Evolutionary conservation across 2,113 vertebrate genomes (phyloP).

Genomic region (Thunnus thynnus): DNA sequence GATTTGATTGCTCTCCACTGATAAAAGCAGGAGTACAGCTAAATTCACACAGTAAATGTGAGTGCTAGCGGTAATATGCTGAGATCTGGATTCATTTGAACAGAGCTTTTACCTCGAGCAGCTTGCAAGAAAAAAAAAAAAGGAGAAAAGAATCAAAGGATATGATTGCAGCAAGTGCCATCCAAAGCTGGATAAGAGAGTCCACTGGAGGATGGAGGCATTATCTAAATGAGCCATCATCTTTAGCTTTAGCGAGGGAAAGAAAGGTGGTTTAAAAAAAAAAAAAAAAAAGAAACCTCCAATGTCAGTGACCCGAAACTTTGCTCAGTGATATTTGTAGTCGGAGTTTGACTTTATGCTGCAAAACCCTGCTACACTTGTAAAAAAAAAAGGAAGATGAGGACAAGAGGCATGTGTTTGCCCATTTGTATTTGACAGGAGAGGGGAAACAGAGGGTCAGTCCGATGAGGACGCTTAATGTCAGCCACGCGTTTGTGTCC

Average conservation of each 20-base stretch:
- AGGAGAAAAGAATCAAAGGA: conserved; percentile 42
- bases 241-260: conserved; percentile 1
- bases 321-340: conserved; percentile 55
- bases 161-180: conserved; percentile 39
- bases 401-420: conserved; percentile 12
- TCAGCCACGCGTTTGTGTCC: conserved; percentile 48
- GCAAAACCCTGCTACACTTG: not conserved
- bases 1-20: conserved; percentile 46
- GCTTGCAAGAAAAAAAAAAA: not conserved
- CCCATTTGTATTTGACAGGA: not conserved
- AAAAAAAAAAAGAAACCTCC: not conserved
- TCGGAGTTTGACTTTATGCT: conserved; percentile 22
- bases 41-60: conserved; percentile 20
- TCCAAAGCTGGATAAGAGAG: conserved; percentile 10
- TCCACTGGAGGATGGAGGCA: conserved; percentile 15
- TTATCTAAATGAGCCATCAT: conserved; percentile 48
- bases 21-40: conserved; percentile 24
- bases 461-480: conserved; percentile 41
- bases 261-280: not conserved
- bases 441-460: not conserved
- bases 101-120: conserved; percentile 50
- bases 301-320: conserved; percentile 48
- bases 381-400: not conserved
- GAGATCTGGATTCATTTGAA: conserved; percentile 50
- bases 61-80: conserved; percentile 46